These are phyloP conservation scores for Ophion ellenae DNA, from an alignment of 2,888 invertebrate species.

Conservation along the genomic window DNA sequence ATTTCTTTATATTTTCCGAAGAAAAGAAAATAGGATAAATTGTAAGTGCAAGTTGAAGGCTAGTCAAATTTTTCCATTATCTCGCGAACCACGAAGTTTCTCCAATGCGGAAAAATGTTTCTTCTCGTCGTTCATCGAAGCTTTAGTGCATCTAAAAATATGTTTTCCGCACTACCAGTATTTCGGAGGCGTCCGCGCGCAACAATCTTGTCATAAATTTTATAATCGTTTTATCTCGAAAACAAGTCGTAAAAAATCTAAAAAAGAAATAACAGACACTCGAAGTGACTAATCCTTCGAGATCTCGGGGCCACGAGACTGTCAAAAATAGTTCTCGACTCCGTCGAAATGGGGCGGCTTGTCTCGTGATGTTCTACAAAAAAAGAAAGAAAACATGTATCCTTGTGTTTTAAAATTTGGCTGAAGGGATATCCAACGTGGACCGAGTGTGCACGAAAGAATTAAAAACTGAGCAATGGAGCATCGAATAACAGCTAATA, in stretches of 20 bases:
- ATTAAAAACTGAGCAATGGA: not conserved
- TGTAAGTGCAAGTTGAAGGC: not conserved
- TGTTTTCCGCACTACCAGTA: not conserved
- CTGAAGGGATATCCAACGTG: not conserved
- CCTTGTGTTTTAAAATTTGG: not conserved
- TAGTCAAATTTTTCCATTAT: not conserved
- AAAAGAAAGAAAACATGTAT: not conserved
- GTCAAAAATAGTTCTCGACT: constrained; percentile 29
- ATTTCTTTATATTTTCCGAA: not conserved
- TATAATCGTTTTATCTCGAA: constrained; percentile 36
- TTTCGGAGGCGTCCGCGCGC: not conserved
- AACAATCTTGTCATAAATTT: constrained; percentile 9
- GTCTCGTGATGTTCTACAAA: constrained; percentile 12
- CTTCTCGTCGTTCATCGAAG: constrained; percentile 4
- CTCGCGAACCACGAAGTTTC: not conserved
- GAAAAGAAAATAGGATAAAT: not conserved
- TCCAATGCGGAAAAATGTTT: not conserved
- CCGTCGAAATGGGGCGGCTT: not conserved
- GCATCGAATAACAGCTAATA: not conserved
- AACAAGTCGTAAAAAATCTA: constrained; percentile 36
- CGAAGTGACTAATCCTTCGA: constrained; percentile 34
- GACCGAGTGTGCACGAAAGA: not conserved
- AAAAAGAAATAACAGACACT: constrained; percentile 26
- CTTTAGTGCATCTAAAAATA: constrained; percentile 22
- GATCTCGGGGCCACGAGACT: constrained; percentile 15